Evolutionary conservation across 2,113 vertebrate genomes (phyloP), one percentile per base, ranked within the genome.

Genomic region (Coryphaenoides rupestris): DNA sequence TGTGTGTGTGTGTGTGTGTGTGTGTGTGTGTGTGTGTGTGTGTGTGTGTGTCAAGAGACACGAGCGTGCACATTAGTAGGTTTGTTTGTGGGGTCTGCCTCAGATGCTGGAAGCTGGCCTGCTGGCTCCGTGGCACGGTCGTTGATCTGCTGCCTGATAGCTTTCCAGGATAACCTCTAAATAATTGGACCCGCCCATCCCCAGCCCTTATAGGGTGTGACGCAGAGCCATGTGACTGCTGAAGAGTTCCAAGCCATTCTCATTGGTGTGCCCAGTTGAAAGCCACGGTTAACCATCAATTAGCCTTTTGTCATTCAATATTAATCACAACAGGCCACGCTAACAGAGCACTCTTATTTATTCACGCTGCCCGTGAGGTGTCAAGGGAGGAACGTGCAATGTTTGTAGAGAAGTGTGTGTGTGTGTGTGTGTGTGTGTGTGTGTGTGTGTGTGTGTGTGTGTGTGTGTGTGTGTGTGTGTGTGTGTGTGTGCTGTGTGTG

Each of bases 141-240:
- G 79, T 76, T 83, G 78, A 86, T 83, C 73, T 79, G 80, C 75
- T 66, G 75, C 76, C 81, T 81, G 83, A 68, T 76, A 77, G 83
- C 78, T 84, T 85, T 83, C 83, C 83, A 80, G 76, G 78, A 83
- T 76, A 74, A 49, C 75, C 62, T 76, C 72, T 73, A 81, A n/a
- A 84, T 84, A 86, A 84, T 85, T 76, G 56, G 49, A 65, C 69
- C 63, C 65, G 47, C 50, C 53, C 58, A 24, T 19, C 19, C 19
- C 19, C 9, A 40, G 13, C 33, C 50, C 9, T 53, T 5, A 53
- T 19, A 53, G 19, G 3, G 50, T 7, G 50, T 53, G 49, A 52
- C 49, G 17, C 49, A 52, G 16, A 52, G 33, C 33, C 5, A 40
- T 40, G 33, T 9, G 33, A 10, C 33, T 40, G 9, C 33, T 40